Conservation (phyloP, 2,797 vertebrate species). For the Muscicapa comitata region DNA sequence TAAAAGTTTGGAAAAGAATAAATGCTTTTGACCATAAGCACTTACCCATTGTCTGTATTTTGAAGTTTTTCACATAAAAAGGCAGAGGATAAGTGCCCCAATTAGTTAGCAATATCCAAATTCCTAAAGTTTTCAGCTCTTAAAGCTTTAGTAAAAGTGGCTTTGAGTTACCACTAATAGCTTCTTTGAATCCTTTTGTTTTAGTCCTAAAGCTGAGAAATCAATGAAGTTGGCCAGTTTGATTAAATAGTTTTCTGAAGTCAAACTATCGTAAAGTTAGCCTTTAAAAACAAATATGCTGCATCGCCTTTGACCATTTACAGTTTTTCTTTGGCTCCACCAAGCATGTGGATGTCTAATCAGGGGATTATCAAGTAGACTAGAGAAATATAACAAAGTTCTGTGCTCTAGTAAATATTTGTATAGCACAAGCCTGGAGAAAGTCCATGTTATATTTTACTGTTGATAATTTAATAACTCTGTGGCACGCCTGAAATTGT, state of each 20-base stretch:
- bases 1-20: neutral
- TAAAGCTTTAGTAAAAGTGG: constrained; percentile 37
- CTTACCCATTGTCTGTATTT: neutral
- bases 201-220: constrained; percentile 62
- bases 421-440: constrained; percentile 71
- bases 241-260: constrained; percentile 63
- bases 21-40: neutral
- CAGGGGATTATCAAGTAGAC: constrained; percentile 79
- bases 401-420: constrained; percentile 75
- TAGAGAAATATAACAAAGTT: constrained; percentile 75
- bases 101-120: constrained; percentile 29
- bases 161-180: constrained; percentile 61
- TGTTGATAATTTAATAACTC: constrained; percentile 74
- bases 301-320: constrained; percentile 62
- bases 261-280: constrained; percentile 64
- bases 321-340: constrained; percentile 68
- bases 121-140: constrained; percentile 16
- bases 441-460: constrained; percentile 67
- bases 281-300: constrained; percentile 66
- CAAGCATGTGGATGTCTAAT: constrained; percentile 71
- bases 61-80: constrained; percentile 49
- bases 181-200: constrained; percentile 65
- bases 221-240: constrained; percentile 65
- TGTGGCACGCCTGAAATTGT: constrained; percentile 65
- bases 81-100: neutral